Conservation (phyloP, 2,797 vertebrate genomes). For the Scarus forsteni region DNA sequence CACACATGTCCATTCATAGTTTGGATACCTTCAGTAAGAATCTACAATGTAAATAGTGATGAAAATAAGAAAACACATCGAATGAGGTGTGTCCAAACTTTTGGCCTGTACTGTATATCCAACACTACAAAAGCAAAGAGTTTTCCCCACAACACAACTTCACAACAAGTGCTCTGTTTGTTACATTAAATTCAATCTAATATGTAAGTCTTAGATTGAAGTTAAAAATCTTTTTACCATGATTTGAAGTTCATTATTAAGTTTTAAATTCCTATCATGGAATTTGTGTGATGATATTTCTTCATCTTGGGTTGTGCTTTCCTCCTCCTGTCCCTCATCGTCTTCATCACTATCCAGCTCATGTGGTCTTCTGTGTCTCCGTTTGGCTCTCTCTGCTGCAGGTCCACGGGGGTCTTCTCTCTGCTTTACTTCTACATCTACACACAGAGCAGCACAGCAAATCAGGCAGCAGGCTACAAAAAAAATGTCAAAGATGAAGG, state of each 20-base stretch:
- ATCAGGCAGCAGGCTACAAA: neutral
- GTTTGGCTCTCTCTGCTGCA: constrained; percentile 81
- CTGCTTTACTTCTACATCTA: constrained; percentile 75
- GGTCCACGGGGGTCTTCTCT: constrained; percentile 73
- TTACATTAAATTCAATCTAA: too few species aligned
- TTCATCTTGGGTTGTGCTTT: constrained; percentile 69
- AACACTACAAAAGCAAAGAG: too few species aligned
- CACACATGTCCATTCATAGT: too few species aligned
- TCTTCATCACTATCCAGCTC: constrained; percentile 91
- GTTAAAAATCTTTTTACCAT: constrained; percentile 58
- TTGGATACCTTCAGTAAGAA: too few species aligned
- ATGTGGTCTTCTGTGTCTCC: constrained; percentile 90
- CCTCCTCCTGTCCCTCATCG: constrained; percentile 84
- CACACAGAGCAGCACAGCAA: neutral
- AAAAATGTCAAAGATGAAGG: neutral
- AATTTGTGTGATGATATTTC: constrained; percentile 72
- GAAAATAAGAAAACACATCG: too few species aligned
- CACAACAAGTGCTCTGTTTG: too few species aligned
- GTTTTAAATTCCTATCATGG: constrained; percentile 66
- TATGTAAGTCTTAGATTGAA: neutral
- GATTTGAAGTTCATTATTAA: constrained; percentile 38
- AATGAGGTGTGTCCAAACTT: too few species aligned
- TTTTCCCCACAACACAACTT: too few species aligned
- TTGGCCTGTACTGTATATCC: too few species aligned
- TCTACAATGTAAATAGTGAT: too few species aligned